These are phyloP conservation scores for Apamea sordens DNA, from an alignment of 2,888 invertebrate species.

Conservation along the genomic window DNA sequence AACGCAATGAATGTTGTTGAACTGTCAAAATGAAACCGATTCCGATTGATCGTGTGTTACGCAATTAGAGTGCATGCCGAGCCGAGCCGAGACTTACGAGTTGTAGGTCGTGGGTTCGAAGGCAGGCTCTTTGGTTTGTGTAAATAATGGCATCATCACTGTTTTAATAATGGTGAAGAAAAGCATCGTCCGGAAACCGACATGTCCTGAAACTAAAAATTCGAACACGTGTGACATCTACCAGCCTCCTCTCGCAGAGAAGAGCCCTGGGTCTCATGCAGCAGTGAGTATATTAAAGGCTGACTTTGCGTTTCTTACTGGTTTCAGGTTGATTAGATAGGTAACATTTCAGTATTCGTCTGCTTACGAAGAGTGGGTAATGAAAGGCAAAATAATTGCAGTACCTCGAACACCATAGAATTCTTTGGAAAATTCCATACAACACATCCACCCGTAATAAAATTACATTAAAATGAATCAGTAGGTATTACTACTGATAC, in stretches of 20 bases:
- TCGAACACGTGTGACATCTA: neutral
- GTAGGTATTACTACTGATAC: neutral
- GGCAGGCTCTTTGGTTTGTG: neutral
- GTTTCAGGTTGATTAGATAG: neutral
- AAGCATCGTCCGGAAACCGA: neutral
- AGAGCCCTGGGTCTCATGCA: neutral
- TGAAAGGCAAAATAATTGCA: no score
- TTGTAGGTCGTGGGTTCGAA: fast-evolving
- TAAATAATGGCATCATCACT: neutral
- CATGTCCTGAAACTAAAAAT: neutral
- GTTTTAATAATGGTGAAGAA: neutral
- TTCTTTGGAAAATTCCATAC: no score
- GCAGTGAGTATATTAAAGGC: neutral
- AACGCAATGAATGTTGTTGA: no score
- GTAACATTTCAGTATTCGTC: neutral
- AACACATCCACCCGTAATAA: neutral
- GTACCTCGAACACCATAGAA: neutral
- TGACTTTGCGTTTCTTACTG: neutral
- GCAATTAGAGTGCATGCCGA: no score
- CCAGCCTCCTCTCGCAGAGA: no score
- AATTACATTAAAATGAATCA: neutral
- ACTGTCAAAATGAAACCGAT: no score
- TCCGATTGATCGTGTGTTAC: no score
- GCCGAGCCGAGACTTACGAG: neutral
- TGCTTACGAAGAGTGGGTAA: neutral